Percentiles rank a stretch among this genome's conserved stretches.
Conservation (phyloP, 2,797 vertebrate species). For the Nasua narica region DNA sequence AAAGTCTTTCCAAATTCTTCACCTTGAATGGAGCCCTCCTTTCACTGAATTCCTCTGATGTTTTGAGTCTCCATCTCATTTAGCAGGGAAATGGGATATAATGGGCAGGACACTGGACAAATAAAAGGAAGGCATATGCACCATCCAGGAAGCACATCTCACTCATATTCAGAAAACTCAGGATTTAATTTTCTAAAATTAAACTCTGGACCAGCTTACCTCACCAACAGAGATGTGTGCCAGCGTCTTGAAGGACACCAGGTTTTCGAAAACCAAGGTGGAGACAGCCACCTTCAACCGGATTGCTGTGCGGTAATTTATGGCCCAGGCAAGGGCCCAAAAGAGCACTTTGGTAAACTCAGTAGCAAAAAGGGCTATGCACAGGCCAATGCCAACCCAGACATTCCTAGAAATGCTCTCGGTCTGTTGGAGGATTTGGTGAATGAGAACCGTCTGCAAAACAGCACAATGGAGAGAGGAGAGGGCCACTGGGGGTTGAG, state of each 20-base stretch:
- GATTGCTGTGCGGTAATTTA: constrained; percentile 86
- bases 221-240: constrained; percentile 85
- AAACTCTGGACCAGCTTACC: constrained; percentile 76
- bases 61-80: background rate
- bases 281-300: constrained; percentile 86
- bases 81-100: background rate
- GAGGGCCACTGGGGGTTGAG: background rate
- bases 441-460: constrained; percentile 85
- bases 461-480: background rate
- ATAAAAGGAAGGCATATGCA: background rate
- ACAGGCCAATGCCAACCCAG: constrained; percentile 82
- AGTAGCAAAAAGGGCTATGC: constrained; percentile 82
- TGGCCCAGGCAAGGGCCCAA: constrained; percentile 84
- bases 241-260: constrained; percentile 84
- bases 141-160: background rate
- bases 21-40: background rate
- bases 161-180: background rate
- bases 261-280: constrained; percentile 85
- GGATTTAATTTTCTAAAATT: background rate
- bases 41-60: too few relatives aligned
- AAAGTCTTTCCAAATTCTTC: background rate
- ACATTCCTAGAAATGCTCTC: constrained; percentile 51
- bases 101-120: background rate
- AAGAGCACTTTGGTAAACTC: constrained; percentile 85
- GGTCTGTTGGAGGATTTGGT: constrained; percentile 82